Evolutionary conservation across 2,113 vertebrate species (phyloP).

Genomic region (Odocoileus virginianus): DNA sequence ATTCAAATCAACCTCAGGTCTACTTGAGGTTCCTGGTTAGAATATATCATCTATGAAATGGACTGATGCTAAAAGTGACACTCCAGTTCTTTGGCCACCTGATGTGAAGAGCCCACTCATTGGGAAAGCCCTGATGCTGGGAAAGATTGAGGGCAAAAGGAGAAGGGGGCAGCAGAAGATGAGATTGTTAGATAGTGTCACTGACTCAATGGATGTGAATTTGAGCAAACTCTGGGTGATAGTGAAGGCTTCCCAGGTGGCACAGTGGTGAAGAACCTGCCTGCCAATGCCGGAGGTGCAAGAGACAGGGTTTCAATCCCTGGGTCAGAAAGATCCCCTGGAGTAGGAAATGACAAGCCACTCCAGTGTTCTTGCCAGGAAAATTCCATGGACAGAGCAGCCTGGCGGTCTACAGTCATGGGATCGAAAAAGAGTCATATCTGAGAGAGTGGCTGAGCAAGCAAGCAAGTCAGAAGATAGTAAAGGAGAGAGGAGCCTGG

Average conservation of each 20-base stretch:
- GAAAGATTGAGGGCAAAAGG: background rate
- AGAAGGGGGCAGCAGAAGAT: background rate
- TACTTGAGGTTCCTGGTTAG: background rate
- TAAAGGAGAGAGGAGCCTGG: background rate
- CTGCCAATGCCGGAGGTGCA: background rate
- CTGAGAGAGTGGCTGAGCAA: background rate
- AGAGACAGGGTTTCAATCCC: background rate
- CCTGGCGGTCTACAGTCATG: background rate
- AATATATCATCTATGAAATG: background rate
- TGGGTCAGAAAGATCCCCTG: background rate
- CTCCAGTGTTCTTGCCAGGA: background rate
- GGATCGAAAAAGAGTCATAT: background rate
- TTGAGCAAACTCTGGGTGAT: background rate
- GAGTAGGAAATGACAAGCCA: background rate
- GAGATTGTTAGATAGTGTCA: background rate
- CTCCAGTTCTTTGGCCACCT: background rate
- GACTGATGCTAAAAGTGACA: background rate
- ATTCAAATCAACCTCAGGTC: background rate
- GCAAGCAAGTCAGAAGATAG: background rate
- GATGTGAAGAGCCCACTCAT: background rate
- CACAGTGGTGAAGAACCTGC: background rate
- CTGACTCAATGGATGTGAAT: rapidly evolving
- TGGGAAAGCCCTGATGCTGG: background rate
- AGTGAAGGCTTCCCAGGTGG: background rate
- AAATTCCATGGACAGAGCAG: background rate